Evolutionary conservation across 2,888 invertebrate species (phyloP), one percentile per base, ranked within the genome.

Genomic region (Saturnia pavonia): DNA sequence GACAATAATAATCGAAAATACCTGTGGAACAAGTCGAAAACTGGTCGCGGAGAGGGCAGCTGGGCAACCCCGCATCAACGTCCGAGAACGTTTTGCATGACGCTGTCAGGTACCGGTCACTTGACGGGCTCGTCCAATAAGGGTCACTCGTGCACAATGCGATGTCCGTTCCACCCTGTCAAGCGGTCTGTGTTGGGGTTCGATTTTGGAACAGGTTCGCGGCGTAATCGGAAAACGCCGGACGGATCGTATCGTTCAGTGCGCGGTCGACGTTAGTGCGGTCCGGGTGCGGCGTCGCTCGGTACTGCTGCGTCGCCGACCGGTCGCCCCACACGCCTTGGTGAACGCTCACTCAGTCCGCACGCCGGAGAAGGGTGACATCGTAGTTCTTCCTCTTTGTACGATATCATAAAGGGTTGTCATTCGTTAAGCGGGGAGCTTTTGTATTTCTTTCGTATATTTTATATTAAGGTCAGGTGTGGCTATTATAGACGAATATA

Each of bases 131-230:
- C 76, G 84, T 87, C 87, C 85, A 83, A 84, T 84, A 84, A 84
- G 91, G 93, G 92, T 91, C 92, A 92, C 88, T 88, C 79, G 86
- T 83, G 79, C 87, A 91, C 90, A 91, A 91, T 88, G 82, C 77
- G 82, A 81, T 85, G 91, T 89, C 89, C 90, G 83, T 84, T 86
- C 82, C 82, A 83, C 85, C 84, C 84, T 79, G 79, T 80, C 80
- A 79, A 79, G 78, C 77, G 74, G 77, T 73, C 73, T 77, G 72
- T 74, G 79, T 76, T 75, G 80, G 86, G 85, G 85, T 85, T 80
- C 80, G 80, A 77, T 79, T 80, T 76, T 70, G 81, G 81, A 86
- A 82, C 89, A 83, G 88, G 87, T 88, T 84, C 74, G 76, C 76
- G 76, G 71, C 68, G 72, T 74, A 67, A 72, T 75, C 73, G 76